Percentiles rank a stretch among this genome's conserved stretches.
Evolutionary conservation across 1,140 invertebrate species (phyloP).

Genomic region (Conus ventricosus): DNA sequence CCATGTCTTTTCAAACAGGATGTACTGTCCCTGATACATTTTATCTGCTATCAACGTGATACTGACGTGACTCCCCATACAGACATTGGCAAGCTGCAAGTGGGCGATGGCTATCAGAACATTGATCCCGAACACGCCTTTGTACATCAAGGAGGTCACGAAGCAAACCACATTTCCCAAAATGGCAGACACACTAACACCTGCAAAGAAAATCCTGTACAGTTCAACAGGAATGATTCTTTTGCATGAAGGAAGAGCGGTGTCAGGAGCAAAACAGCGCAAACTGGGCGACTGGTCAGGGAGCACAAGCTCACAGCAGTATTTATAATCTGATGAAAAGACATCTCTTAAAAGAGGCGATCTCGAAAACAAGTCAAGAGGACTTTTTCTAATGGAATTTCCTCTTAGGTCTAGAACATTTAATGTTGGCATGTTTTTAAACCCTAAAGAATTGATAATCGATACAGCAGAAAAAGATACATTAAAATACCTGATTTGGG

Average conservation of each 20-base stretch:
- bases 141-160: not conserved
- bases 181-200: conserved; percentile 41
- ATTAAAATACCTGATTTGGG: not conserved
- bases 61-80: too few species aligned
- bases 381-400: not conserved
- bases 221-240: conserved; percentile 42
- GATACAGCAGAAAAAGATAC: not conserved
- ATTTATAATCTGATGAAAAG: conserved; percentile 36
- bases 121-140: not conserved
- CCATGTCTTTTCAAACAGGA: too few species aligned
- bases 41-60: too few species aligned
- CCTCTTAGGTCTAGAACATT: not conserved
- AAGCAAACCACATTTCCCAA: conserved; percentile 47
- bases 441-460: not conserved
- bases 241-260: conserved; percentile 51
- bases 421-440: not conserved
- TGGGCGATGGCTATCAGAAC: conserved; percentile 54
- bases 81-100: conserved; percentile 1
- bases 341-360: conserved; percentile 14
- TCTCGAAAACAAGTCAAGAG: not conserved
- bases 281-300: conserved; percentile 8
- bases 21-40: too few species aligned
- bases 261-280: conserved; percentile 21
- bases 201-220: conserved; percentile 43
- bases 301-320: conserved; percentile 46